Evolutionary conservation across 2,888 invertebrate genomes (phyloP).

Genomic region (Andrena flavipes): DNA sequence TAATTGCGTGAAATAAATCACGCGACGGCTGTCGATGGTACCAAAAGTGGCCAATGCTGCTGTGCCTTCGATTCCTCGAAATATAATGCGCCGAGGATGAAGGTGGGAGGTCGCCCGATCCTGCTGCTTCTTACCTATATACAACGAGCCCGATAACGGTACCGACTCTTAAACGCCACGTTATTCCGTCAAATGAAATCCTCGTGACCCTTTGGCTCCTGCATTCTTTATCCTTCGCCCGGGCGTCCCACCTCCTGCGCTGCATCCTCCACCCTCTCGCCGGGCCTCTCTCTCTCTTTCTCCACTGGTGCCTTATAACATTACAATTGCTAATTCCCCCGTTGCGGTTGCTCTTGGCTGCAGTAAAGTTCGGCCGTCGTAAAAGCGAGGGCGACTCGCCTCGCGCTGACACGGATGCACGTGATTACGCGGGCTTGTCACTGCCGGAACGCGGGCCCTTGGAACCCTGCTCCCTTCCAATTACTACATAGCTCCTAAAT

Average conservation of each 20-base stretch:
- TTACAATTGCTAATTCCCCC: slow-evolving; percentile 83
- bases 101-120: slow-evolving; percentile 71
- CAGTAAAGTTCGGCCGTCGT: slow-evolving; percentile 82
- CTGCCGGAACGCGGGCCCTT: slow-evolving; percentile 50
- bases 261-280: slow-evolving; percentile 29
- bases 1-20: slow-evolving; percentile 50
- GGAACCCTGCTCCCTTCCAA: slow-evolving; percentile 10
- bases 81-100: slow-evolving; percentile 63
- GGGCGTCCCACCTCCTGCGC: slow-evolving; percentile 41
- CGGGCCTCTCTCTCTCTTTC: slow-evolving; percentile 35
- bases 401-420: slow-evolving; percentile 63
- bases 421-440: slow-evolving; percentile 61
- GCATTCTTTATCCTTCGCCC: slow-evolving; percentile 74
- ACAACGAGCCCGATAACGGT: slow-evolving; percentile 81
- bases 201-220: slow-evolving; percentile 79
- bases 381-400: slow-evolving; percentile 80
- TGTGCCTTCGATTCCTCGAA: slow-evolving; percentile 69
- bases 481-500: not conserved
- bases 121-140: slow-evolving; percentile 72
- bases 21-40: slow-evolving; percentile 38
- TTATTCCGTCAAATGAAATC: slow-evolving; percentile 84
- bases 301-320: slow-evolving; percentile 79
- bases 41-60: slow-evolving; percentile 36
- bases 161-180: slow-evolving; percentile 83
- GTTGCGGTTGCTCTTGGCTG: slow-evolving; percentile 77